Evolutionary conservation across 1,140 invertebrate species (phyloP), one percentile per base, ranked within the genome.

Genomic region (Cylas formicarius): DNA sequence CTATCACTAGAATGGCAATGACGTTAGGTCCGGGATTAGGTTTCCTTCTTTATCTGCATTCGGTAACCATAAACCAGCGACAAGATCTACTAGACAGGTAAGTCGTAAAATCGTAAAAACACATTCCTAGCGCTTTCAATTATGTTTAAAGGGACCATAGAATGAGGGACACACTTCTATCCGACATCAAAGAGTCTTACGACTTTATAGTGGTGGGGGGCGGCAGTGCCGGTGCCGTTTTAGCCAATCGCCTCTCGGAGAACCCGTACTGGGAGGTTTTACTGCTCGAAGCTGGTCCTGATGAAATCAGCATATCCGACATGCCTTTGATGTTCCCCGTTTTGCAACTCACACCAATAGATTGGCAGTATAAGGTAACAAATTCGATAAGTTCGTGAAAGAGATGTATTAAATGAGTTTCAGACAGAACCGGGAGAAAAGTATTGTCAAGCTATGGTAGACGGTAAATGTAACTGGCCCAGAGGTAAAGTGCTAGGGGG

Each of bases 401-500:
- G 63, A 4, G 89, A 94, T 66, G 94, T 91, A 58, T 84, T 95
- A 58, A 62, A 27, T 2, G 7, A 7, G 9, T 39, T 34, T 46
- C 84, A 85, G 66, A 93, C 86, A 0, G 87, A 90, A 50, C 86
- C 88, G 0, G 89, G 86, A 18, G 76, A 78, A 24, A 77, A 77
- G 37, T 81, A 85, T 0, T 89, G 86, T 49, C 67, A 86, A 33
- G 86, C 78, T 1, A 43, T 58, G 40, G 63, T 61, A 32, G 38
- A 53, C 18, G 41, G 32, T 21, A 70, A 84, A 17, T 88, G 86
- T 59, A 81, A 78, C 46, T 90, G 86, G 86, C 88, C 86, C 0
- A 74, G 85, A 36, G 87, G 86, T 27, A 88, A 89, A 67, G 77
- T 86, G 2, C 61, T 90, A 4, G 92, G 92, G 1, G 94, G 93